Evolutionary conservation across 1,140 invertebrate genomes (phyloP), one percentile per base, ranked within the genome.

Genomic region (Oncopodura yosiiana): DNA sequence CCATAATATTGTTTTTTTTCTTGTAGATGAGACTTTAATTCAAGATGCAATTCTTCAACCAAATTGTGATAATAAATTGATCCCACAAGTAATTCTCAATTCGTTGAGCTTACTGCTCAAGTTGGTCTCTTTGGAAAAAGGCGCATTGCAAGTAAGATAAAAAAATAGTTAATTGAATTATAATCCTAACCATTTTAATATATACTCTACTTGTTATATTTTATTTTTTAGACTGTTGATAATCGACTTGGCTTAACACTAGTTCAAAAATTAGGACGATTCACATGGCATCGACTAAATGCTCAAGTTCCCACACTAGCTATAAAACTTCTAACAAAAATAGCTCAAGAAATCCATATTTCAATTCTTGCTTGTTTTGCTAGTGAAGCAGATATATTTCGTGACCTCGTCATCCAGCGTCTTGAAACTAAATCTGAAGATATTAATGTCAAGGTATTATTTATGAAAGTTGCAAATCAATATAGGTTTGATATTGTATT

Each of bases 401-500:
- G 60, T 9, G 60, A 62, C 36, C 37, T 62, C 11, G 21, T 62
- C 3, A 42, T 56, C 14, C 60, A 62, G 36, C 37, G 58, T n/a
- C 23, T 62, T 14, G 56, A 62, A 16, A 53, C 49, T 32, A 55
- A 39, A 36, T 44, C 60, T 3, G 60, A 62, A 39, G 60, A 58
- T 19, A 43, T 56, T 23, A 50, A 62, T 21, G 29, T 62, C 0
- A 62, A 62, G 32, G 56, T 62, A 21, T n/a, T 12, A 1, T 23
- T 34, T 32, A 1, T 12, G 18, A n/a, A 4, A 36, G n/a, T 5
- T 3, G 11, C 37, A 19, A 36, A 38, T 32, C 3, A 49, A 50
- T 23, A 48, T 38, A 30, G n/a, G 14, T 12, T 32, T 53, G 19
- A 42, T 12, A 42, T 27, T 41, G 27, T 43, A 27, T 6, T 11